A percentile compares a stretch with the other conserved stretches of the same genome.
These are phyloP conservation scores for Trichoplusia ni DNA, from an alignment of 1,140 invertebrate genomes.

Conservation along the genomic window DNA sequence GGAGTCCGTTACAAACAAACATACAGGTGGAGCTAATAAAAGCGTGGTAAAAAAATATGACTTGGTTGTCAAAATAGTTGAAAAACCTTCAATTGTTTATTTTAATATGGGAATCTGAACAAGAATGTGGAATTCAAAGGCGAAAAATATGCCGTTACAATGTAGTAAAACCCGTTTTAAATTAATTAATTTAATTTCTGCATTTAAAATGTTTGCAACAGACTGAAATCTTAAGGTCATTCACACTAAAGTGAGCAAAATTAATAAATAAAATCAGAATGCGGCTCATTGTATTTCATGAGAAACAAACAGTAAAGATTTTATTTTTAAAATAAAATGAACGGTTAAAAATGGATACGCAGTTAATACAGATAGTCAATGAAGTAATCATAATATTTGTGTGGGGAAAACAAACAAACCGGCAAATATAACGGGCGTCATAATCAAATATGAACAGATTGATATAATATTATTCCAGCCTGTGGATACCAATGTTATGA, in stretches of 20 bases:
- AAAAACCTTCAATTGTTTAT: too few species aligned
- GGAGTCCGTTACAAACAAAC: too few species aligned
- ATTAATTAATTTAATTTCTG: conserved; percentile 11
- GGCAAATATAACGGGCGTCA: not conserved
- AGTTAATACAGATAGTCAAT: not conserved
- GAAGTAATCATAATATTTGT: not conserved
- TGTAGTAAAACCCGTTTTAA: conserved; percentile 10
- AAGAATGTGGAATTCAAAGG: not conserved
- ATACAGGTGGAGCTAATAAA: too few species aligned
- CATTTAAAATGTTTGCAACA: conserved; percentile 15
- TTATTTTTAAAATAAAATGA: not conserved
- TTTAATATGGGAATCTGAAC: not conserved
- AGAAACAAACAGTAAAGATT: conserved; percentile 22
- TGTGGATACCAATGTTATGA: conserved; percentile 22
- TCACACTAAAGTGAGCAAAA: conserved; percentile 32
- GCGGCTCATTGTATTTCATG: conserved; percentile 17
- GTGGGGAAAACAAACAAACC: conserved; percentile 7
- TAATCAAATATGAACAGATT: conserved; percentile 10
- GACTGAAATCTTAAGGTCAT: conserved; percentile 31
- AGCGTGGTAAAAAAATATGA: too few species aligned
- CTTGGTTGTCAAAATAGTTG: too few species aligned
- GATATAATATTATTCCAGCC: conserved; percentile 15
- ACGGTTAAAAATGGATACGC: not conserved
- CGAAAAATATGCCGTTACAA: conserved; percentile 13
- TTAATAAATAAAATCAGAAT: conserved; percentile 35